Evolutionary conservation across 2,797 vertebrate genomes (phyloP).

Genomic region (Eidolon dupreanum): DNA sequence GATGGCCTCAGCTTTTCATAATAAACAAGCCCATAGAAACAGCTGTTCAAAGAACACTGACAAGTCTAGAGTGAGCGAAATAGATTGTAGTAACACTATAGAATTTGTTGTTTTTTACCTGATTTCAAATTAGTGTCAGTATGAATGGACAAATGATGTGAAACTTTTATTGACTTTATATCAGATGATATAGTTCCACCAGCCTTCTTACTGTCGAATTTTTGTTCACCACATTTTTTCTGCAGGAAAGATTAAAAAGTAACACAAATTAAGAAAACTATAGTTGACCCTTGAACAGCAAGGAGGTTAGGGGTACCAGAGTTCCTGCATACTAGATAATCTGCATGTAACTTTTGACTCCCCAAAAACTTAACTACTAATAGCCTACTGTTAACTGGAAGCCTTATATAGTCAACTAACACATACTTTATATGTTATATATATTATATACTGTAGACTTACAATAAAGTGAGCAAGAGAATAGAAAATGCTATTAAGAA

Average conservation of each 20-base stretch:
- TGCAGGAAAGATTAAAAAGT: conserved; percentile 77
- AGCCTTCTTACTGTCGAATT: conserved; percentile 67
- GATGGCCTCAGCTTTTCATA: background rate
- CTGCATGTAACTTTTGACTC: background rate
- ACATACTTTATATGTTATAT: background rate
- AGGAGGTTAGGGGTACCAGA: background rate
- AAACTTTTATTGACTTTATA: conserved; percentile 56
- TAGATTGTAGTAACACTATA: background rate
- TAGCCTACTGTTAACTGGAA: background rate
- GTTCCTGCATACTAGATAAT: background rate
- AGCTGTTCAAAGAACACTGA: background rate
- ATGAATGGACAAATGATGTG: conserved; percentile 32
- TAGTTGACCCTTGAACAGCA: background rate
- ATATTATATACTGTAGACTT: background rate
- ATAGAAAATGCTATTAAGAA: background rate
- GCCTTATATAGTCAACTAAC: background rate
- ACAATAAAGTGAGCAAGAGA: background rate
- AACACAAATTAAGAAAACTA: conserved; percentile 41
- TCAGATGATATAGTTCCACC: conserved; percentile 57
- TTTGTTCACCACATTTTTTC: conserved; percentile 80
- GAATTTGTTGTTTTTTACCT: conserved; percentile 71
- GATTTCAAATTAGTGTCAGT: conserved; percentile 71
- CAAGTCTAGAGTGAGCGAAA: background rate
- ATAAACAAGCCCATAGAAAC: background rate
- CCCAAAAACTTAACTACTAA: background rate